These are phyloP conservation scores for Xylota sylvarum DNA, from an alignment of 2,888 invertebrate species.

Conservation along the genomic window DNA sequence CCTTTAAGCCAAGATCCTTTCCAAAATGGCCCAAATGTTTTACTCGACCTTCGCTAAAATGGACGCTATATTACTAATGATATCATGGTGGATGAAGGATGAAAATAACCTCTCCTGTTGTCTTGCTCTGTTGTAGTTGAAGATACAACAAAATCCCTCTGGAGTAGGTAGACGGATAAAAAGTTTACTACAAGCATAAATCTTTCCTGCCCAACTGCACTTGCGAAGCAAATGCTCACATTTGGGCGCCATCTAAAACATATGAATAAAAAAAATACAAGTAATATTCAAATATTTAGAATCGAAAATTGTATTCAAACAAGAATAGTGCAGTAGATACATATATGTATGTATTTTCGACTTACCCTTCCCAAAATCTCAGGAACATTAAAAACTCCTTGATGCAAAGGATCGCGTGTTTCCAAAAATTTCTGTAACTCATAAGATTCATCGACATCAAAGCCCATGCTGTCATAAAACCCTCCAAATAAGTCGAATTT, in stretches of 20 bases:
- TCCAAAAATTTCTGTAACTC: slow-evolving; percentile 76
- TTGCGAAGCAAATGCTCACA: slow-evolving; percentile 79
- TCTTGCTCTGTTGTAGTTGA: slow-evolving; percentile 77
- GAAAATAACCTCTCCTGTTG: slow-evolving; percentile 29
- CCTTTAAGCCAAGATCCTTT: slow-evolving; percentile 74
- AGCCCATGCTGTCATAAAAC: slow-evolving; percentile 75
- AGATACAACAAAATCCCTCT: slow-evolving; percentile 80
- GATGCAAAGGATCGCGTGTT: neutral
- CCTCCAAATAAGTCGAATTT: slow-evolving; percentile 79
- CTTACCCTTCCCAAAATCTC: slow-evolving; percentile 39
- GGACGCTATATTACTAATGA: neutral
- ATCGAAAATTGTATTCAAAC: no score
- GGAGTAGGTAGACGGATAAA: slow-evolving; percentile 75
- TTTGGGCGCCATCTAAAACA: slow-evolving; percentile 78
- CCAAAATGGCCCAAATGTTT: slow-evolving; percentile 66
- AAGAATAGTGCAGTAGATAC: no score
- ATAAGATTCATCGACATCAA: slow-evolving; percentile 76
- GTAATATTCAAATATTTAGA: no score
- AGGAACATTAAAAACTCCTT: slow-evolving; percentile 28
- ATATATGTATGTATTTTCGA: neutral
- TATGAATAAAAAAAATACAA: neutral
- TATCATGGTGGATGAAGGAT: neutral
- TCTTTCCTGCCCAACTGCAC: slow-evolving; percentile 78
- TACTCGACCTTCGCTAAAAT: slow-evolving; percentile 5
- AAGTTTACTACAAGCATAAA: slow-evolving; percentile 78